A percentile compares a stretch with the other conserved stretches of the same genome.
Conservation (phyloP, 1,140 invertebrate genomes). For the Babylonia areolata region DNA sequence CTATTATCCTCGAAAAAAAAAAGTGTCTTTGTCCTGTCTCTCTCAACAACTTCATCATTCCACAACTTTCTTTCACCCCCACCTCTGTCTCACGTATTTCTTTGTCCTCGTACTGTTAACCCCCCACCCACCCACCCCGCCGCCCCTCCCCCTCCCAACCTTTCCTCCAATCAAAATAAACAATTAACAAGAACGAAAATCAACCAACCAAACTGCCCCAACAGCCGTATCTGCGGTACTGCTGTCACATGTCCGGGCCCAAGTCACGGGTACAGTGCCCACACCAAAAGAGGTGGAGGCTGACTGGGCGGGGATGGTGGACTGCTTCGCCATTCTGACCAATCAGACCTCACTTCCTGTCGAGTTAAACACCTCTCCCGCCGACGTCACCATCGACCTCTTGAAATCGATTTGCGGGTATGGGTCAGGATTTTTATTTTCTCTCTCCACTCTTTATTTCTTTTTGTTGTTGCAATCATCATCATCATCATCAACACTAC, state of each 20-base stretch:
- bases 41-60: too few relatives aligned
- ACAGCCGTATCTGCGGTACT: not conserved
- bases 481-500: too few relatives aligned
- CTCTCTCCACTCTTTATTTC: not conserved
- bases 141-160: not conserved
- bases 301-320: constrained; percentile 16
- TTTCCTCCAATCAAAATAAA: too few relatives aligned
- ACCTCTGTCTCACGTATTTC: too few relatives aligned
- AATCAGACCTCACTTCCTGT: constrained; percentile 29
- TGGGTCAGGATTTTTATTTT: not conserved
- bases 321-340: constrained; percentile 24
- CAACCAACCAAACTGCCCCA: too few relatives aligned
- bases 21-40: too few relatives aligned
- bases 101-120: too few relatives aligned
- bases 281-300: not conserved
- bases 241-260: not conserved
- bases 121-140: too few relatives aligned
- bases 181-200: too few relatives aligned
- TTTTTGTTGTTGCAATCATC: not conserved
- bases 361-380: not conserved
- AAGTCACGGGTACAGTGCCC: not conserved
- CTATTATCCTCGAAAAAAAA: too few relatives aligned
- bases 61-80: not conserved
- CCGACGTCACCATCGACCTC: constrained; percentile 13
- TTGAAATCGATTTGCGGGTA: constrained; percentile 34